Conservation (phyloP, 2,113 vertebrate genomes). For the Abramis brama region DNA sequence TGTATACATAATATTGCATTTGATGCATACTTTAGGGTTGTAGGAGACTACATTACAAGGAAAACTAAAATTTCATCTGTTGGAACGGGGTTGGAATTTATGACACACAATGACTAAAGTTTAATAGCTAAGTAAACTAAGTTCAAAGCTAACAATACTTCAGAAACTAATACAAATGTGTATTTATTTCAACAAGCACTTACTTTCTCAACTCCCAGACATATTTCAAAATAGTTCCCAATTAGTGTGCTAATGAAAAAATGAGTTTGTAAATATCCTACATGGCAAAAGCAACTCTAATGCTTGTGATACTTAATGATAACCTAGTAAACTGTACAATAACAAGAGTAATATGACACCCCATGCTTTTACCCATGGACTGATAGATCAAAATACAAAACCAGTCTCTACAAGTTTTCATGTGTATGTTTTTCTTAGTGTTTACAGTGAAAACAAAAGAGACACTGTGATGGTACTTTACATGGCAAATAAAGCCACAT, state of each 20-base stretch:
- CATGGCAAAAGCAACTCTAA: neutral
- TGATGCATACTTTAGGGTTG: neutral
- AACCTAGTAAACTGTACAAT: neutral
- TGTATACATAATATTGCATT: neutral
- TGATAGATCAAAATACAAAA: neutral
- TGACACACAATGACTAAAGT: constrained; percentile 39
- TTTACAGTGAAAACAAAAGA: constrained; percentile 68
- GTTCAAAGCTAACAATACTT: neutral
- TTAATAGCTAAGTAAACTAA: neutral
- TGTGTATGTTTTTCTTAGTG: constrained; percentile 51
- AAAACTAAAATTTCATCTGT: neutral
- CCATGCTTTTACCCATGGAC: neutral
- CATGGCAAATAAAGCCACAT: neutral
- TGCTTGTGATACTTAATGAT: neutral
- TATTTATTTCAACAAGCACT: constrained; percentile 49
- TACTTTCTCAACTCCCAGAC: neutral
- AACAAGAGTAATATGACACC: neutral
- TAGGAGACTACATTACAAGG: neutral
- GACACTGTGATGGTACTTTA: neutral
- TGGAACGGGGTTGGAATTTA: neutral
- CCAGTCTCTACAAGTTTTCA: constrained; percentile 37
- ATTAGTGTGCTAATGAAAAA: constrained; percentile 58
- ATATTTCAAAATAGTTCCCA: constrained; percentile 41
- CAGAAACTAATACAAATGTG: neutral
- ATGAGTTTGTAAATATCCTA: constrained; percentile 15